phyloP scores from a whole-genome alignment of 2,113 vertebrate species.

The Mellivora capensis region DNA sequence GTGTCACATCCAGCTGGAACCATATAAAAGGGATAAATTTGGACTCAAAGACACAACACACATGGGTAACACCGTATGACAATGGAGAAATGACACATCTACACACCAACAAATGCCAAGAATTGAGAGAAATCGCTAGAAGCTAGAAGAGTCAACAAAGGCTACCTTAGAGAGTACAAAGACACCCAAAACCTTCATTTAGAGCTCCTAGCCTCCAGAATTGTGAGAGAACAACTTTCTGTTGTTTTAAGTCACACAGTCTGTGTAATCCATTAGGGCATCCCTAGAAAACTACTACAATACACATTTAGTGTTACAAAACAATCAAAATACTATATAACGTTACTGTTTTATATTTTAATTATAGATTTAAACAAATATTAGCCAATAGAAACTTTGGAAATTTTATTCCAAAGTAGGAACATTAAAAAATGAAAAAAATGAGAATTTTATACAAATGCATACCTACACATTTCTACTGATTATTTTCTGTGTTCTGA shows the following conservation, averaged over 20 bases:
- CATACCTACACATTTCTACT: background rate
- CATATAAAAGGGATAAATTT: background rate
- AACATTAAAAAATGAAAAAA: background rate
- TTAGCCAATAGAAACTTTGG: background rate
- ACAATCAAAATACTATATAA: background rate
- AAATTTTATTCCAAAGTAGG: background rate
- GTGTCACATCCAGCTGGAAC: background rate
- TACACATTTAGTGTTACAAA: background rate
- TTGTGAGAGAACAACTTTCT: background rate
- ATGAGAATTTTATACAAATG: background rate
- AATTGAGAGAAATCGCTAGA: background rate
- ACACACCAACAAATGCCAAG: background rate
- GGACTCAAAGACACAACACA: background rate
- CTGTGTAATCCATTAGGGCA: background rate
- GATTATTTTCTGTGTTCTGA: background rate
- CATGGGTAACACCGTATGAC: no score
- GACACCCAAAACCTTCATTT: background rate
- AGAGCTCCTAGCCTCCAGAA: background rate
- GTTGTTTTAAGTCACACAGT: background rate
- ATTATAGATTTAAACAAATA: background rate
- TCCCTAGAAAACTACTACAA: background rate
- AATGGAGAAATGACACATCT: no score
- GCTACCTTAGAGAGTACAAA: fast-evolving
- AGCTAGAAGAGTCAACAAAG: background rate
- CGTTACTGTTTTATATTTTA: background rate